Evolutionary conservation across 1,140 invertebrate species (phyloP).

Genomic region (Ooceraea biroi): DNA sequence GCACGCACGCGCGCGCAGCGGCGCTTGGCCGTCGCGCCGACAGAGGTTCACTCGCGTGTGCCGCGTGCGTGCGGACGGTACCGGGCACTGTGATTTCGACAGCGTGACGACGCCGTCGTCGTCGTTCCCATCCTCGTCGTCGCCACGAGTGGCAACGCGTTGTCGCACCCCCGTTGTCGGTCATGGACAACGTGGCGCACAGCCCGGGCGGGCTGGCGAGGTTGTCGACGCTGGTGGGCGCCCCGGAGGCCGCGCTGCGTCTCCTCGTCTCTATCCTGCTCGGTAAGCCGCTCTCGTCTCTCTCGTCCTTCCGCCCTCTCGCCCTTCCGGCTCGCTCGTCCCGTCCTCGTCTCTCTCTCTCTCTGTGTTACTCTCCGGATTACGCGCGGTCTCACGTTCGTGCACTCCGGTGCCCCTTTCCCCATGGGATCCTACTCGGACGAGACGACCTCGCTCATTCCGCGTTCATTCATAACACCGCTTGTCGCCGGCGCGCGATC

Average conservation of each 20-base stretch:
- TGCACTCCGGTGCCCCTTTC: no score
- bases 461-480: constrained; percentile 33
- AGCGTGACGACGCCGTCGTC: background rate
- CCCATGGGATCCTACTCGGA: background rate
- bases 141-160: background rate
- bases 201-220: constrained; percentile 30
- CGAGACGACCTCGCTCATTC: background rate
- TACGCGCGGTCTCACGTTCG: no score
- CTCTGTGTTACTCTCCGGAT: no score
- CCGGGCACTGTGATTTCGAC: no score
- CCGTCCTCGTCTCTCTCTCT: no score
- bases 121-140: background rate
- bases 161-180: background rate
- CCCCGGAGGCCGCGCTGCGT: constrained; percentile 88
- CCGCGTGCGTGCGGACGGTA: no score
- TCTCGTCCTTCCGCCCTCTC: background rate
- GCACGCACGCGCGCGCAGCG: no score
- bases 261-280: constrained; percentile 90
- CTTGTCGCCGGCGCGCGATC: background rate
- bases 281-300: constrained; percentile 85
- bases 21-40: no score
- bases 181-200: constrained; percentile 33
- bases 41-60: no score
- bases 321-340: background rate
- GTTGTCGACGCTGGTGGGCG: constrained; percentile 84